Base-by-base conservation (phyloP, 2,113 vertebrate species). In the Lophius piscatorius region DNA sequence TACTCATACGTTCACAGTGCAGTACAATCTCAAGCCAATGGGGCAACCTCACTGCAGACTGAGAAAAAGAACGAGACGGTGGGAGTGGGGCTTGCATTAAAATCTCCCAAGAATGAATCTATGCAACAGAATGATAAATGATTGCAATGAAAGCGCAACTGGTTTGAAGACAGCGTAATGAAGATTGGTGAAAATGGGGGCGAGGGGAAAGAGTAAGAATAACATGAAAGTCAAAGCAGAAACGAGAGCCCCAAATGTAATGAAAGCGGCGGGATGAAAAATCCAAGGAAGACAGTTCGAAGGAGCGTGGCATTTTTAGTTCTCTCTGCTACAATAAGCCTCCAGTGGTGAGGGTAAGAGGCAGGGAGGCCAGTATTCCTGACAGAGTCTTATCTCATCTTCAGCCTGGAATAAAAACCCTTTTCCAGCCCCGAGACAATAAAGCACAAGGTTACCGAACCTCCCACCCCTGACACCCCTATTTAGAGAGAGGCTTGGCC, bases 341-440 rank as follows among this genome's bases (percentile, higher is more conserved):
- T 79, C 80, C 78, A 87, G 83, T 75, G 17, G 83, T 23, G 85
- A 84, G 78, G 81, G 51, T 73, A 60, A 85, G 81, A 74, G 73
- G 80, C 80, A 68, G 76, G 83, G 74, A 71, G 79, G 70, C 70
- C 66, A 49, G 75, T 35, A 74, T 76, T 86, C 83, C 87, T 86
- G 87, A 89, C 85, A 83, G 74, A 80, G 81, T 68, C 84, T 86
- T 88, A 89, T 91, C 88, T 91, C 80, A 89, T 89, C 88, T 85
- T 80, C 84, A 78, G 79, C 66, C 67, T 78, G 75, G 85, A 90
- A 88, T 87, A 88, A 90, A 91, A 90, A 82, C 82, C 76, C 89
- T 89, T 90, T 89, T 87, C 88, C 86, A 86, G 62, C 68, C 55
- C 69, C 40, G 60, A 84, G 81, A 88, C 87, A 90, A 90, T 90